Conservation (phyloP, 2,113 vertebrate species). For the Cromileptes altivelis region DNA sequence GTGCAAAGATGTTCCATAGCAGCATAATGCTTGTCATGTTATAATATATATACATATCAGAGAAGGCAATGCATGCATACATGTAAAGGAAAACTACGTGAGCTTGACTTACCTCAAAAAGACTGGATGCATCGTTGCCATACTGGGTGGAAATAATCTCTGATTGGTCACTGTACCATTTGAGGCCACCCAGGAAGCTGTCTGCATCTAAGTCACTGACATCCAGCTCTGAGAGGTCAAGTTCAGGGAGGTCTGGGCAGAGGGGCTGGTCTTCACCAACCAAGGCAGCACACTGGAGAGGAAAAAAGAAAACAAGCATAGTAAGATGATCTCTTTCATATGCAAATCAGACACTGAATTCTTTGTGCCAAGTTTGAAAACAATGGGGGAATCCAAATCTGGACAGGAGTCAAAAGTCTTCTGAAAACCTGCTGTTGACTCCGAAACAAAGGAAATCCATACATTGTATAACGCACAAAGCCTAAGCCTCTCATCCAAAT, state of each 20-base stretch:
- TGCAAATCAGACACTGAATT: slow-evolving; percentile 20
- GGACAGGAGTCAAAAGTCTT: slow-evolving; percentile 15
- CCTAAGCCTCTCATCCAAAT: background rate
- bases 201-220: slow-evolving; percentile 98
- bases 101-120: slow-evolving; percentile 93
- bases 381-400: slow-evolving; percentile 18
- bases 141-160: slow-evolving; percentile 99
- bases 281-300: slow-evolving; percentile 95
- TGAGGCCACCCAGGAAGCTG: slow-evolving; percentile 97
- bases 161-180: slow-evolving; percentile 99
- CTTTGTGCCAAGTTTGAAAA: slow-evolving; percentile 22
- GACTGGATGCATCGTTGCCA: slow-evolving; percentile 94
- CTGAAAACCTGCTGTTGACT: slow-evolving; percentile 15
- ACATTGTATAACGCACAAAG: background rate
- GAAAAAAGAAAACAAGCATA: background rate
- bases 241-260: slow-evolving; percentile 98
- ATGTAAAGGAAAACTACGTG: background rate
- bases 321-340: slow-evolving; percentile 24
- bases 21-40: background rate
- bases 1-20: slow-evolving; percentile 22
- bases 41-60: background rate
- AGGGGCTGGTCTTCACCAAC: slow-evolving; percentile 99
- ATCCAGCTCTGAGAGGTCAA: slow-evolving; percentile 99
- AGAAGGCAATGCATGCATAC: background rate
- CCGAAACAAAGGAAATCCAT: slow-evolving; percentile 10